Evolutionary conservation across 2,797 vertebrate genomes (phyloP).

Genomic region (Mycteria americana): DNA sequence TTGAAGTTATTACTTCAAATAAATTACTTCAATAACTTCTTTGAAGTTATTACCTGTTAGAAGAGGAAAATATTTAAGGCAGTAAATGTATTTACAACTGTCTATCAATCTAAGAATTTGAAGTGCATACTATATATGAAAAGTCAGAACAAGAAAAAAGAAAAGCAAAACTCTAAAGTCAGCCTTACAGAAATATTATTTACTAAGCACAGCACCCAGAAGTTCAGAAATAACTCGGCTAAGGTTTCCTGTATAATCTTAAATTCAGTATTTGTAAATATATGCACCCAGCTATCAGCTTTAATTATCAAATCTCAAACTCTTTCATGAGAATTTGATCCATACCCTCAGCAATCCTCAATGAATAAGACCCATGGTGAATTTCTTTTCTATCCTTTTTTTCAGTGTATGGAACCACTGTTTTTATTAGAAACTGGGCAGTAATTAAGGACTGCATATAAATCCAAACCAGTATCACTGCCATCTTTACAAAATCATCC

Average conservation of each 20-base stretch:
- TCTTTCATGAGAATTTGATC: neutral
- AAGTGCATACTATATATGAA: neutral
- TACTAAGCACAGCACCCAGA: neutral
- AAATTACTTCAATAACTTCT: neutral
- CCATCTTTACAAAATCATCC: neutral
- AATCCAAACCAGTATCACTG: neutral
- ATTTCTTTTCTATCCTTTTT: neutral
- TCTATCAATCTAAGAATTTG: neutral
- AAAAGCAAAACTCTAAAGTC: neutral
- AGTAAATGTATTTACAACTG: neutral
- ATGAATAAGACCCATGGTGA: neutral
- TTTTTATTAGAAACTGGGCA: neutral
- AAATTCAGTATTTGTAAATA: neutral
- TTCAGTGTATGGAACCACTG: neutral
- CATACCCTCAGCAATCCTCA: neutral
- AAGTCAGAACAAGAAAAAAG: neutral
- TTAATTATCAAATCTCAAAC: neutral
- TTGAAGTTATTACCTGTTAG: neutral
- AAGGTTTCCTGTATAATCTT: neutral
- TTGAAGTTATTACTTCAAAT: neutral
- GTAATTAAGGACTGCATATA: neutral
- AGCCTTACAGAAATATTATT: neutral
- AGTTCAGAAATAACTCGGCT: neutral
- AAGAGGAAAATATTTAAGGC: neutral
- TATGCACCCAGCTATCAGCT: neutral